Conservation (phyloP, 92 coral and sea anemone species). For the Anthopleura xanthogrammica region DNA sequence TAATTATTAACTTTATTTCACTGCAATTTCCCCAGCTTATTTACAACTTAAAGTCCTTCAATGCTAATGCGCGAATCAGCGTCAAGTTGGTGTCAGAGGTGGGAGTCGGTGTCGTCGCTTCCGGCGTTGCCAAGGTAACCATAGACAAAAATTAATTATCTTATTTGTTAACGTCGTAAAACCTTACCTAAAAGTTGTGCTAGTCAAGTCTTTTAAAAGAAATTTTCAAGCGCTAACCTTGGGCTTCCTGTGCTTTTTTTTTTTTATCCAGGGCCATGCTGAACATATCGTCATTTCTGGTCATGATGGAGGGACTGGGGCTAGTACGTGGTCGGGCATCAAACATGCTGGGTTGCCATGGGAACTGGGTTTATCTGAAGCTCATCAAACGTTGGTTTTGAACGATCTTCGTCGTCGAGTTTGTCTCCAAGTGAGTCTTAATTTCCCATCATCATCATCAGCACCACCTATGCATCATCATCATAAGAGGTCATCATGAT, state of each 20-base stretch:
- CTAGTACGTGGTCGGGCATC: conserved; percentile 98
- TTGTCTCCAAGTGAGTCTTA: conserved; percentile 58
- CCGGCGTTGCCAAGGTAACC: conserved; percentile 96
- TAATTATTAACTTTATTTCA: background rate
- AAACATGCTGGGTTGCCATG: conserved; percentile 99
- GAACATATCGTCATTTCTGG: conserved; percentile 97
- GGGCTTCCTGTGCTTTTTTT: background rate
- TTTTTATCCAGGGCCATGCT: conserved; percentile 72
- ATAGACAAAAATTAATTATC: background rate
- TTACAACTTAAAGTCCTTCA: conserved; percentile 89
- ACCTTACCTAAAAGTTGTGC: too few species aligned
- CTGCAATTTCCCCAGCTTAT: conserved; percentile 54
- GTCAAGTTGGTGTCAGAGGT: conserved; percentile 96
- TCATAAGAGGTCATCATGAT: background rate
- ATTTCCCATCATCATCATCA: background rate
- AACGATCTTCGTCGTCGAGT: conserved; percentile 91
- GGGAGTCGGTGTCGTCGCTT: conserved; percentile 97
- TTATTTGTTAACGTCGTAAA: background rate
- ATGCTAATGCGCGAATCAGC: conserved; percentile 84
- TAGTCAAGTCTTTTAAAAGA: background rate
- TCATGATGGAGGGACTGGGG: conserved; percentile 99
- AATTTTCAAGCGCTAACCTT: too few species aligned
- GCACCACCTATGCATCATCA: too few species aligned
- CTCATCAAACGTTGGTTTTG: conserved; percentile 92
- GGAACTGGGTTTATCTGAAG: conserved; percentile 96